These are phyloP conservation scores for Epizoanthus ramosus DNA, from an alignment of 92 coral and sea anemone genomes.

Conservation along the genomic window DNA sequence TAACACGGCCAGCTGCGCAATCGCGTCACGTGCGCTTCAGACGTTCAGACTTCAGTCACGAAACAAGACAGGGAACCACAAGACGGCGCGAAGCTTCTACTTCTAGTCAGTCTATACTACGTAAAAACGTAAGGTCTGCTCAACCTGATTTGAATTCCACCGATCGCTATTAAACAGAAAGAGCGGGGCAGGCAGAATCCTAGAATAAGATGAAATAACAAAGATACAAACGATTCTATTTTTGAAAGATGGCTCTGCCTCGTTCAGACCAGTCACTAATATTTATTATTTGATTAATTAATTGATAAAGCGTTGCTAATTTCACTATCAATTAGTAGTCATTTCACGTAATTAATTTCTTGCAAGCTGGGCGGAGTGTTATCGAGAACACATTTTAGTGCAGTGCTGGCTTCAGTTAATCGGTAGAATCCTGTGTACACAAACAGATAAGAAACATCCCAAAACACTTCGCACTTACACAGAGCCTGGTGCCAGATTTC, in stretches of 20 bases:
- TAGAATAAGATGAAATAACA: neutral
- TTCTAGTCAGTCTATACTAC: no score
- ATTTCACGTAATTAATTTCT: slow-evolving; percentile 7
- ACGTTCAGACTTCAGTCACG: no score
- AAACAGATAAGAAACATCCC: slow-evolving; percentile 24
- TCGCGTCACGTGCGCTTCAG: no score
- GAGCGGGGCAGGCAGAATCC: no score
- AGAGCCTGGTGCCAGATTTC: slow-evolving; percentile 11
- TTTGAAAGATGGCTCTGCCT: no score
- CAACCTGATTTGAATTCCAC: no score
- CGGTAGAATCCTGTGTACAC: slow-evolving; percentile 21
- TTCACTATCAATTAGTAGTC: slow-evolving; percentile 3
- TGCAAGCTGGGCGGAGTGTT: slow-evolving; percentile 33
- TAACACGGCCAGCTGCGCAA: no score
- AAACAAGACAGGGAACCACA: no score
- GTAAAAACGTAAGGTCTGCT: no score
- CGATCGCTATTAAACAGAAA: no score
- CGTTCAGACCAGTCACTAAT: neutral
- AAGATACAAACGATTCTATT: neutral
- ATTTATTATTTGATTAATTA: slow-evolving; percentile 33
- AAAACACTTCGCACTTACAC: neutral
- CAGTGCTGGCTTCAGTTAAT: slow-evolving; percentile 11
- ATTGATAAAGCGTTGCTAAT: slow-evolving; percentile 38
- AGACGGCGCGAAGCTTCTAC: no score
- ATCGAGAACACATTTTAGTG: slow-evolving; percentile 6